Evolutionary conservation across 37 sponge, comb jelly and placozoan species (phyloP).

Genomic region (Ephydatia muelleri): DNA sequence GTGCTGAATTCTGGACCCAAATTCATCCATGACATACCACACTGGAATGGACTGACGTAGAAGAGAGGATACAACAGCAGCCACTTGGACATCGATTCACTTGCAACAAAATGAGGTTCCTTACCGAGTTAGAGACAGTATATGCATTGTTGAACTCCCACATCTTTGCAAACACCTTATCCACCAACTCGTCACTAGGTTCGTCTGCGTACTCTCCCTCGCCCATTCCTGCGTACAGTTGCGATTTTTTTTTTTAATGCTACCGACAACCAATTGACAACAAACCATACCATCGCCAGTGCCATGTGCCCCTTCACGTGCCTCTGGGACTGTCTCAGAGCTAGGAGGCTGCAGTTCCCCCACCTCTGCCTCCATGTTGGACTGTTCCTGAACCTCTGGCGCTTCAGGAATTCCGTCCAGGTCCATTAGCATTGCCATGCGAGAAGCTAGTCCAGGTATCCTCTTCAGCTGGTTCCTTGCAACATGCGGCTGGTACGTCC

Average conservation of each 20-base stretch:
- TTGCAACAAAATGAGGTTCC: background rate
- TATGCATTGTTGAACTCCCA: slow-evolving; percentile 68
- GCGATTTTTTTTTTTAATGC: slow-evolving; percentile 5
- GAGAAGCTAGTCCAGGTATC: slow-evolving; percentile 68
- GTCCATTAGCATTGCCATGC: slow-evolving; percentile 76
- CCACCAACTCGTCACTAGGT: slow-evolving; percentile 44
- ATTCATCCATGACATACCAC: slow-evolving; percentile 95
- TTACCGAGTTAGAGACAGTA: slow-evolving; percentile 46
- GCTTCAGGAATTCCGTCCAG: background rate
- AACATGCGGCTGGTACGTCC: slow-evolving; percentile 81
- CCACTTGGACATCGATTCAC: background rate
- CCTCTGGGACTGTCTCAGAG: background rate
- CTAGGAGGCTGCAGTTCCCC: background rate
- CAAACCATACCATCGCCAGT: background rate
- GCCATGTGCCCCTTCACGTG: background rate
- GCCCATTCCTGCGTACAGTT: background rate
- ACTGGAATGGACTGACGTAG: slow-evolving; percentile 48
- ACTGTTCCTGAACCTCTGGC: background rate
- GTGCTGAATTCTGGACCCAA: slow-evolving; percentile 57
- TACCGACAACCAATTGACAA: too few relatives aligned
- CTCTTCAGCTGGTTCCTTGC: slow-evolving; percentile 53
- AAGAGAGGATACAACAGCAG: background rate
- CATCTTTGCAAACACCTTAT: slow-evolving; percentile 27
- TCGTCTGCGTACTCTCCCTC: slow-evolving; percentile 27
- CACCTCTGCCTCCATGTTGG: background rate